Evolutionary conservation across 2,888 invertebrate species (phyloP).

Genomic region (Muschampia plurimacula): DNA sequence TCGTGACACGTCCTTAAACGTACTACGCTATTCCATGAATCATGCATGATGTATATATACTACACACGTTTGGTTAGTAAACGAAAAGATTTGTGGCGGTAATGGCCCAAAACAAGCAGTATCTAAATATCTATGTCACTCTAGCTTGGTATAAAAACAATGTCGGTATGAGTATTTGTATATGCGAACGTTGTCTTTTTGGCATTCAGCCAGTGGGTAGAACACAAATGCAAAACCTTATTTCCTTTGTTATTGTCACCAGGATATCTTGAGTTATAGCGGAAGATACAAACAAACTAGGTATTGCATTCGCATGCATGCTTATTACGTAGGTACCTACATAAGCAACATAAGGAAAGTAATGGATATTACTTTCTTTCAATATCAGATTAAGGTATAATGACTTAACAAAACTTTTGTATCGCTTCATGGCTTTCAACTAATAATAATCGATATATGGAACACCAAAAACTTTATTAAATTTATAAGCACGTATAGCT

Average conservation of each 20-base stretch:
- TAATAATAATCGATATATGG: too few species aligned
- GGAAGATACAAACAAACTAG: slow-evolving; percentile 20
- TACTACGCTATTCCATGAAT: slow-evolving; percentile 29
- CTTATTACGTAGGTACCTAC: background rate
- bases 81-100: slow-evolving; percentile 60
- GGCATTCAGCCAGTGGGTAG: slow-evolving; percentile 33
- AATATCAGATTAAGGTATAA: too few species aligned
- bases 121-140: slow-evolving; percentile 51
- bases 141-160: slow-evolving; percentile 62
- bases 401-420: too few species aligned
- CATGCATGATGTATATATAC: slow-evolving; percentile 31
- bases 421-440: too few species aligned
- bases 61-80: slow-evolving; percentile 51
- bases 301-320: slow-evolving; percentile 1
- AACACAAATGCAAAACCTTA: slow-evolving; percentile 59
- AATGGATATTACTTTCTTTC: too few species aligned
- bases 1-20: slow-evolving; percentile 34
- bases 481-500: too few species aligned
- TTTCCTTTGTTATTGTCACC: slow-evolving; percentile 66
- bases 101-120: slow-evolving; percentile 59
- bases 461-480: too few species aligned
- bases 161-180: slow-evolving; percentile 22
- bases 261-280: slow-evolving; percentile 40
- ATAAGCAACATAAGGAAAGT: background rate
- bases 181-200: slow-evolving; percentile 33